phyloP scores from a whole-genome alignment of 2,888 invertebrate genomes.

The Euplexia lucipara region DNA sequence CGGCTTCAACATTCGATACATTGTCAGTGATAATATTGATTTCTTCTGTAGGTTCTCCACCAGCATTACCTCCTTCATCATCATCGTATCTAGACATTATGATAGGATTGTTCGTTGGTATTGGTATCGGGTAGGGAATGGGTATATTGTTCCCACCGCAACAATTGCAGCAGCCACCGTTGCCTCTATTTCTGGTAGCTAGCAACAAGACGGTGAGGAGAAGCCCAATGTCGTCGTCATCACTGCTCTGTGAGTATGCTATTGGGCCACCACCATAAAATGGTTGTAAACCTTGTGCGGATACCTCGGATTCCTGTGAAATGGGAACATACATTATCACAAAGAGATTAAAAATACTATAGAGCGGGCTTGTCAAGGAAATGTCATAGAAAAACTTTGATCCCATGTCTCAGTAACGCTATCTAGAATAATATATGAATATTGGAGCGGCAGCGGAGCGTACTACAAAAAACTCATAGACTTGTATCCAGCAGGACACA shows the following conservation, averaged over 20 bases:
- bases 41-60: constrained; percentile 27
- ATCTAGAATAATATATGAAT: no score
- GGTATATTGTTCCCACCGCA: constrained; percentile 71
- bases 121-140: constrained; percentile 79
- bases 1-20: constrained; percentile 3
- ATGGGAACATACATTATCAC: background rate
- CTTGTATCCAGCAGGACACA: no score
- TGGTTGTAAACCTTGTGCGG: constrained; percentile 62
- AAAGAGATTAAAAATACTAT: no score
- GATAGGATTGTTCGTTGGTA: constrained; percentile 77
- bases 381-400: no score
- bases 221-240: constrained; percentile 78
- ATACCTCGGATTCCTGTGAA: constrained; percentile 69
- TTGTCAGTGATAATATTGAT: constrained; percentile 59
- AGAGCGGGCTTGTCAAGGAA: no score
- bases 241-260: constrained; percentile 58
- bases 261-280: constrained; percentile 70
- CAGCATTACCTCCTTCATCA: constrained; percentile 30
- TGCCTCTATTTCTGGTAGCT: constrained; percentile 71
- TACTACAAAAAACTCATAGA: no score
- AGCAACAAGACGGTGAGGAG: constrained; percentile 77
- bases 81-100: constrained; percentile 55
- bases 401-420: no score
- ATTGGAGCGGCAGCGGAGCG: no score
- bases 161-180: constrained; percentile 66